These are phyloP conservation scores for Epizoanthus rinbou DNA, from an alignment of 92 coral and sea anemone genomes.

Conservation along the genomic window DNA sequence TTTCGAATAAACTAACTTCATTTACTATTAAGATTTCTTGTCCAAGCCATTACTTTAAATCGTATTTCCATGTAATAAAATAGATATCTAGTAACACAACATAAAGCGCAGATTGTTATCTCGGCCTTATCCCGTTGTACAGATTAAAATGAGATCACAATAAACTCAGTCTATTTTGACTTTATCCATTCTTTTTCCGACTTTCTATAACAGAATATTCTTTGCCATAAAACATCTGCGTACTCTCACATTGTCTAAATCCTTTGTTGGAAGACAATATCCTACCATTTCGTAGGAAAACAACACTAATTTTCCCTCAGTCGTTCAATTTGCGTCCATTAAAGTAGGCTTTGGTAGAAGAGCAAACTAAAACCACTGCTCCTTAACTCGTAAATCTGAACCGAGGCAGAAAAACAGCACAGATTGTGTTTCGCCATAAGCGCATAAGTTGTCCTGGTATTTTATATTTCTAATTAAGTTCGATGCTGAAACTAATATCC, in stretches of 20 bases:
- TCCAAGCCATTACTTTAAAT: neutral
- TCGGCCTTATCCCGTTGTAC: neutral
- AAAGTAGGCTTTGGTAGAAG: neutral
- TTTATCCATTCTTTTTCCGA: neutral
- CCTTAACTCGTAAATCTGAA: too few relatives aligned
- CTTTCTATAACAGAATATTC: conserved; percentile 12
- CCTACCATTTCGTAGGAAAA: conserved; percentile 10
- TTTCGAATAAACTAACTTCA: neutral
- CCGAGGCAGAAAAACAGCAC: too few relatives aligned
- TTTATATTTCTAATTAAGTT: conserved; percentile 33
- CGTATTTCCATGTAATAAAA: conserved; percentile 32
- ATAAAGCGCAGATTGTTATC: conserved; percentile 28
- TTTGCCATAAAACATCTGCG: neutral
- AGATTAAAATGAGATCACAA: conserved; percentile 35
- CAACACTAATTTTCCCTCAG: conserved; percentile 41
- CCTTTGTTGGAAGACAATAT: conserved; percentile 30
- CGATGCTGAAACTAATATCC: conserved; percentile 6
- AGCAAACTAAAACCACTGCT: neutral
- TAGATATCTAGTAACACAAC: conserved; percentile 4
- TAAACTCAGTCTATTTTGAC: conserved; percentile 30
- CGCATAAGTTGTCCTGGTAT: too few relatives aligned
- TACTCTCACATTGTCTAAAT: neutral
- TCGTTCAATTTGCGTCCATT: conserved; percentile 24
- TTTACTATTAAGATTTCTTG: neutral
- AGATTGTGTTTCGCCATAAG: too few relatives aligned